Conservation (phyloP, 2,113 vertebrate species). For the Onychostoma macrolepis region DNA sequence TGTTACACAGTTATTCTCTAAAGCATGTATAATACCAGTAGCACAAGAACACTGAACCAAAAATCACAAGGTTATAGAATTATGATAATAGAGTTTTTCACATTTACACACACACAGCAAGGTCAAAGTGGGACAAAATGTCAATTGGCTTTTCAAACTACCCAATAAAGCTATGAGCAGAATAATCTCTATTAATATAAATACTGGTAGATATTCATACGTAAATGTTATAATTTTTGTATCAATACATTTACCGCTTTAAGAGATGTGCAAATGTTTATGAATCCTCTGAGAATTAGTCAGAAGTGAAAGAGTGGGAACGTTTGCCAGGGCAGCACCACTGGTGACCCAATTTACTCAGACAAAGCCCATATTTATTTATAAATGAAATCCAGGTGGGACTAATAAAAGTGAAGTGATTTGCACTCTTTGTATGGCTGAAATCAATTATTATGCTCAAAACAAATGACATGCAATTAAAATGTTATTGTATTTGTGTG, state of each 20-base stretch:
- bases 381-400: conserved; percentile 7
- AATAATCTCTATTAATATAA: background rate
- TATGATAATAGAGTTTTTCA: background rate
- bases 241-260: background rate
- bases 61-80: background rate
- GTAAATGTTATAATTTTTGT: background rate
- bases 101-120: background rate
- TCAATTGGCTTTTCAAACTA: background rate
- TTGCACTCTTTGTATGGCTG: background rate
- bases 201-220: background rate
- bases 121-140: background rate
- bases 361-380: background rate
- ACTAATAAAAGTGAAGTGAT: background rate
- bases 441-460: background rate
- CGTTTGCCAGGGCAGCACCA: background rate
- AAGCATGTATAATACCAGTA: background rate
- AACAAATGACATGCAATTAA: background rate
- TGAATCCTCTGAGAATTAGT: background rate
- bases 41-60: background rate
- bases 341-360: background rate
- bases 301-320: background rate
- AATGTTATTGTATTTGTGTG: background rate
- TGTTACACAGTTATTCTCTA: background rate
- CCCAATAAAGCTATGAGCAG: background rate
- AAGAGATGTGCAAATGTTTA: background rate